Evolutionary conservation across 2,113 vertebrate genomes (phyloP).

Genomic region (Neolamprologus longior): DNA sequence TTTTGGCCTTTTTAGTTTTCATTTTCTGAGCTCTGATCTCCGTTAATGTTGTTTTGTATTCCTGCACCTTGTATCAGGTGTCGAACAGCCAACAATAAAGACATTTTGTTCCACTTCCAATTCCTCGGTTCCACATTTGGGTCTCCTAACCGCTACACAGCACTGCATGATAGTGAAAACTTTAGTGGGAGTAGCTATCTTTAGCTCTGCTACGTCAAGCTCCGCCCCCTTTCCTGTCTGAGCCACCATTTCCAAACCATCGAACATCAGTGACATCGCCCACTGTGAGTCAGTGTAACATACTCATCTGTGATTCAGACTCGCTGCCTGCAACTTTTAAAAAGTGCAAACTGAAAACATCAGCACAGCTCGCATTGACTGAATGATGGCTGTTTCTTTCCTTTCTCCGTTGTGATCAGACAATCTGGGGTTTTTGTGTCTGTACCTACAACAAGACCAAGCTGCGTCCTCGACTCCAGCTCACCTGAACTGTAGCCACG

Average conservation of each 20-base stretch:
- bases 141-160: neutral
- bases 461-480: neutral
- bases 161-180: neutral
- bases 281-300: no score
- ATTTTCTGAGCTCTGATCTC: neutral
- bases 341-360: no score
- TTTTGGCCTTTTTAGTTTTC: neutral
- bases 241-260: neutral
- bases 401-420: neutral
- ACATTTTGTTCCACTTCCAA: neutral
- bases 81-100: neutral
- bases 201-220: accelerated
- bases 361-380: neutral
- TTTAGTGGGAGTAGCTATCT: neutral
- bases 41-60: neutral
- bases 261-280: no score
- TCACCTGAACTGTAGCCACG: neutral
- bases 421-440: neutral
- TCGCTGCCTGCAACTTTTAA: no score
- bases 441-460: neutral
- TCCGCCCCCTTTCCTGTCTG: neutral
- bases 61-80: neutral
- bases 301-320: no score
- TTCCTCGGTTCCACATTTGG: neutral
- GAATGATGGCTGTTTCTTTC: neutral